Conservation (phyloP, 2,888 invertebrate genomes). For the Dryobotodes eremita region DNA sequence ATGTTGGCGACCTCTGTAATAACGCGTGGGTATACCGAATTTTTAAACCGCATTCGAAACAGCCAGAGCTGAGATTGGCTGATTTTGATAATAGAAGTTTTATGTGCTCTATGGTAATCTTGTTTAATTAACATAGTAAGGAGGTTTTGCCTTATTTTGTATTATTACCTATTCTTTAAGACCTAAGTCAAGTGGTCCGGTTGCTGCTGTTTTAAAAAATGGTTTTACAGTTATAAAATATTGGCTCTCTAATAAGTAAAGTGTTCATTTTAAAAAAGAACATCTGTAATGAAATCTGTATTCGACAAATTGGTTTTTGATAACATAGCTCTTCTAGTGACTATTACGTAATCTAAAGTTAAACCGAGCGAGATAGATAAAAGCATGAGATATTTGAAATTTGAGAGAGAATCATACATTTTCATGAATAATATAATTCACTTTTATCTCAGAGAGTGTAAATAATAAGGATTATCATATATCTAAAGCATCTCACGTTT, state of each 20-base stretch:
- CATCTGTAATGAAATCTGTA: background rate
- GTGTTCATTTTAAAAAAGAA: constrained; percentile 10
- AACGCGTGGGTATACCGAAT: constrained; percentile 57
- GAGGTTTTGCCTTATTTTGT: background rate
- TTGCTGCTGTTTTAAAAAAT: background rate
- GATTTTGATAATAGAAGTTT: constrained; percentile 17
- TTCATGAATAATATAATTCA: constrained; percentile 55
- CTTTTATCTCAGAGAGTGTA: constrained; percentile 56
- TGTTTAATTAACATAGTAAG: background rate
- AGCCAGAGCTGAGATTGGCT: constrained; percentile 14
- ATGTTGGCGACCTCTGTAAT: constrained; percentile 65
- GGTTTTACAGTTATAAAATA: background rate
- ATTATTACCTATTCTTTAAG: background rate
- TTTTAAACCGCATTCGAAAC: constrained; percentile 44
- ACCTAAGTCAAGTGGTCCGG: background rate
- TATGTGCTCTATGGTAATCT: constrained; percentile 16
- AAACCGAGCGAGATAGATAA: constrained; percentile 30
- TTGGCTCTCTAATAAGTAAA: background rate
- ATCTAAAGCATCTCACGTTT: constrained; percentile 58
- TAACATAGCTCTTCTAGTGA: background rate
- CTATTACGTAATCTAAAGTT: constrained; percentile 9
- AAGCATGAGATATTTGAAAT: constrained; percentile 28
- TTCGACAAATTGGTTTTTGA: background rate
- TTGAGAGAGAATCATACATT: constrained; percentile 36
- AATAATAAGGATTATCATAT: constrained; percentile 56